Base-by-base conservation (phyloP, 2,888 invertebrate species). In the Drepana falcataria region DNA sequence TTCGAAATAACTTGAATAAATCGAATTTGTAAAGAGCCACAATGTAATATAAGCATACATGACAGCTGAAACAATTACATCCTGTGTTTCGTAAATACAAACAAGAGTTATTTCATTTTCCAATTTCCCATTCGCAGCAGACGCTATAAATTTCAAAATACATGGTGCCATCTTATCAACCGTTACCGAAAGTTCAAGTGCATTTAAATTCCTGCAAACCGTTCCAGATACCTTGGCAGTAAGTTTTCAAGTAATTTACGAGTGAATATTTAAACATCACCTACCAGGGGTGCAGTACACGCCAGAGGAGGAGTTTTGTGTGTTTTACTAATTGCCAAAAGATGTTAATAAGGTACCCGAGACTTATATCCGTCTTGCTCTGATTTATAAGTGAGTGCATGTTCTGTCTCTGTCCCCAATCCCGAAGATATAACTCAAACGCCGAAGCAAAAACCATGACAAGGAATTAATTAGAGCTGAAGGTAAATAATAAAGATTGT, bases 281-380 rank as follows among this genome's bases (percentile, higher is more conserved):
- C 88, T 89, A 88, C 88, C 89, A 85, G 87, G 87, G 88, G 85
- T 79, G 68, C 82, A 82, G 86, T 85, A 90, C 90, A 91, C 75
- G 87, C 82, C 84, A 85, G 85, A 91, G 92, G 91, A 87, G 91
- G 92, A 92, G 92, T 92, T 92, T 92, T 92, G 92, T 92, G 89
- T 92, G 91, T 92, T 92, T 92, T 92, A 92, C 92, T 92, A 92
- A 92, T 92, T 92, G 91, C 91, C 81, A 91, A 92, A 92, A 92
- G 92, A 92, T 92, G 92, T 86, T 91, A 91, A 91, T 91, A 91
- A 87, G 89, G 81, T 87, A 75, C 74, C 71, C 66, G 81, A 84
- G 82, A 86, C 74, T 61, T 77, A 73, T 65, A 66, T 56, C 77
- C 63, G 37, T 85, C 87, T 61, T 67, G 4, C 55, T 87, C 75